These are phyloP conservation scores for Strigamia transsilvanica DNA, from an alignment of 2,888 invertebrate species.

Conservation along the genomic window DNA sequence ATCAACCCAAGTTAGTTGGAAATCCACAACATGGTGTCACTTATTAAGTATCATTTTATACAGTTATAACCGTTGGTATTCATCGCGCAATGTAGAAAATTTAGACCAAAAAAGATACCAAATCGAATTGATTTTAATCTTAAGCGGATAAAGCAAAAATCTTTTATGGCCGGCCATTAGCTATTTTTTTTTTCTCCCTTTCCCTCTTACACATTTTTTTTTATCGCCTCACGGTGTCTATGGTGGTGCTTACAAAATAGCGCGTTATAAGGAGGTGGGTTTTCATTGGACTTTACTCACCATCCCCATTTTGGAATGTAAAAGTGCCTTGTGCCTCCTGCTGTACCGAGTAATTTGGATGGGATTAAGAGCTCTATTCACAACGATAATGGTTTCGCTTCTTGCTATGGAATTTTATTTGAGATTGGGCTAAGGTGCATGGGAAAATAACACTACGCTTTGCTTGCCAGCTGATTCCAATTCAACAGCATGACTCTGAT, in stretches of 20 bases:
- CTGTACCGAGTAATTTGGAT: conserved; percentile 29
- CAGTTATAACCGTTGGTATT: background rate
- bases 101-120: background rate
- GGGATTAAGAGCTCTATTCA: conserved; percentile 31
- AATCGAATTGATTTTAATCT: conserved; percentile 35
- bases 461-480: conserved; percentile 32
- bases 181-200: background rate
- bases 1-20: too few species aligned
- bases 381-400: conserved; percentile 29
- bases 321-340: conserved; percentile 16
- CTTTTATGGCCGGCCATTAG: conserved; percentile 29
- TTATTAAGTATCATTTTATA: background rate
- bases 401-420: conserved; percentile 35
- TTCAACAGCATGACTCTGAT: conserved; percentile 17
- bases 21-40: background rate
- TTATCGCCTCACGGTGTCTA: conserved; percentile 17
- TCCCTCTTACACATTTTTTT: conserved; percentile 2
- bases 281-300: conserved; percentile 32
- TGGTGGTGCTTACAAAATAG: conserved; percentile 35
- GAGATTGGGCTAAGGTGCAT: conserved; percentile 35
- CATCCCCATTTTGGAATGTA: conserved; percentile 35
- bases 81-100: background rate
- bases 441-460: conserved; percentile 29
- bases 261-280: conserved; percentile 24
- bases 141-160: conserved; percentile 35